Percentiles rank a stretch among this genome's conserved stretches.
These are phyloP conservation scores for Eutrigla gurnardus DNA, from an alignment of 2,797 vertebrate genomes.

Conservation along the genomic window DNA sequence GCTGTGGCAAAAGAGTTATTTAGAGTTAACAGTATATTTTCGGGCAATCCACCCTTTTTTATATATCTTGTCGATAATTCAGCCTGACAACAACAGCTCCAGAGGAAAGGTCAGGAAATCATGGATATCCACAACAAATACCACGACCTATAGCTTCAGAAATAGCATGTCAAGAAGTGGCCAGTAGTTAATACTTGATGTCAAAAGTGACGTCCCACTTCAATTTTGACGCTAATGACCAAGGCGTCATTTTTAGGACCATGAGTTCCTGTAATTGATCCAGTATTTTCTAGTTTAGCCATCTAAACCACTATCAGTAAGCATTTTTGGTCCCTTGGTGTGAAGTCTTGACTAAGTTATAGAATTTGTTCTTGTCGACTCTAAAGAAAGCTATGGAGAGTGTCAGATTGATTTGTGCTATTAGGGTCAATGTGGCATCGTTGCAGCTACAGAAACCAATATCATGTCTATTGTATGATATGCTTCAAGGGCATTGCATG, in stretches of 20 bases:
- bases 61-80: not conserved
- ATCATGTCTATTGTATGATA: conserved; percentile 18
- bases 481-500: conserved; percentile 9
- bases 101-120: conserved; percentile 2
- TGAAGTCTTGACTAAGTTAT: not conserved
- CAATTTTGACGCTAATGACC: not conserved
- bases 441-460: conserved; percentile 17
- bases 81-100: not conserved
- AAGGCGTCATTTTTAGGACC: not conserved
- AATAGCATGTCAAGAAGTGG: not conserved
- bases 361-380: not conserved
- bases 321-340: not conserved
- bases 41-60: not conserved
- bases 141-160: not conserved
- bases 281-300: not conserved
- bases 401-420: conserved; percentile 32
- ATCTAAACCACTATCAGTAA: not conserved
- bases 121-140: conserved; percentile 7
- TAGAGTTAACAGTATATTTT: conserved; percentile 4
- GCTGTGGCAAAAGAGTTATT: not conserved
- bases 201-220: too few species aligned
- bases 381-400: conserved; percentile 1
- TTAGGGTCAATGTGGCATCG: conserved; percentile 12
- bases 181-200: not conserved
- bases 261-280: not conserved